phyloP scores from a whole-genome alignment of 2,888 invertebrate genomes.

The Anticlea derivata region DNA sequence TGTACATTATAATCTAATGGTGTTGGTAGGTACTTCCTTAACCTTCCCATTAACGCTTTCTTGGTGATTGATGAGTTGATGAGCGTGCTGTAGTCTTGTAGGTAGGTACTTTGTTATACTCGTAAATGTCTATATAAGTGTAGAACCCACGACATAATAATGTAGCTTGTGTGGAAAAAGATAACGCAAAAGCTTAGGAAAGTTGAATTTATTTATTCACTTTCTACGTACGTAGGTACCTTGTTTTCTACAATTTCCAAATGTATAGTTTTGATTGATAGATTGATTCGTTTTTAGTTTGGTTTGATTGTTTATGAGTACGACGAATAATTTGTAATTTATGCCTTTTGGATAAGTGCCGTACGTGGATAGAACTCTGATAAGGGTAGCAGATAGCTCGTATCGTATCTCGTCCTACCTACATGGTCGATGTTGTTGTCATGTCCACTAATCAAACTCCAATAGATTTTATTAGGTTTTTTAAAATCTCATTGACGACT shows the following conservation, averaged over 20 bases:
- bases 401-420: too few species aligned
- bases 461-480: too few species aligned
- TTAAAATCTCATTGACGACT: too few species aligned
- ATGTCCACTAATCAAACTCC: too few species aligned
- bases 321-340: background rate
- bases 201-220: slow-evolving; percentile 1
- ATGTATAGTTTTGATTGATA: background rate
- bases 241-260: background rate
- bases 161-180: background rate
- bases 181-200: background rate
- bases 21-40: background rate
- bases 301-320: too few species aligned
- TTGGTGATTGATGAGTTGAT: background rate
- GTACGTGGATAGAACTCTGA: too few species aligned
- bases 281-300: background rate
- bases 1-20: background rate
- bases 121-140: background rate
- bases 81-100: too few species aligned
- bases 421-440: too few species aligned
- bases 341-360: too few species aligned
- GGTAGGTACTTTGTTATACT: background rate
- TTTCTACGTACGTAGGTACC: background rate
- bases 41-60: background rate
- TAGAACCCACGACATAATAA: background rate
- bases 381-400: too few species aligned